These are phyloP conservation scores for Epinotia demarniana DNA, from an alignment of 2,888 invertebrate genomes.

Conservation along the genomic window DNA sequence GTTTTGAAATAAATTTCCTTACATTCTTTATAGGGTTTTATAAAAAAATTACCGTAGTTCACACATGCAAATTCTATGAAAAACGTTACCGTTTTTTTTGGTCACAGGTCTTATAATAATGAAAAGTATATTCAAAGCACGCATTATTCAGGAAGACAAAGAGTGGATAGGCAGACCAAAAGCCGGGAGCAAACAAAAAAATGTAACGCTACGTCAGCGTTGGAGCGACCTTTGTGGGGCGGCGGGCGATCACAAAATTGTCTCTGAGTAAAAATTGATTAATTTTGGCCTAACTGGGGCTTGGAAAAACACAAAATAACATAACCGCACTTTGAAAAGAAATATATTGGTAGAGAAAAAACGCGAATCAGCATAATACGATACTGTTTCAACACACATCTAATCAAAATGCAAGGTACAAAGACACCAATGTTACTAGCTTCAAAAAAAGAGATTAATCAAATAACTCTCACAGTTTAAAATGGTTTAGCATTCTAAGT, in stretches of 20 bases:
- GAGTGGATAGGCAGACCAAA: slow-evolving; percentile 66
- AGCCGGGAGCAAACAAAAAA: slow-evolving; percentile 72
- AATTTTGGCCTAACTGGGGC: slow-evolving; percentile 68
- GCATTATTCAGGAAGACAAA: slow-evolving; percentile 76
- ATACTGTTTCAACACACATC: not conserved
- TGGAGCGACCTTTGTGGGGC: slow-evolving; percentile 71
- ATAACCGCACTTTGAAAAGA: slow-evolving; percentile 2
- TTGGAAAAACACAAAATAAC: slow-evolving; percentile 61
- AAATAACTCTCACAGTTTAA: slow-evolving; percentile 61
- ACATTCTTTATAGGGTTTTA: not conserved
- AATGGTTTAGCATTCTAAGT: slow-evolving; percentile 63
- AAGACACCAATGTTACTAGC: slow-evolving; percentile 2
- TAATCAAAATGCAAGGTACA: not conserved
- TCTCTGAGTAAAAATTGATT: slow-evolving; percentile 78
- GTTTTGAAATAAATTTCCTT: not conserved
- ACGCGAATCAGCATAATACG: not conserved
- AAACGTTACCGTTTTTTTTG: slow-evolving; percentile 8
- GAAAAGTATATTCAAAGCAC: slow-evolving; percentile 74
- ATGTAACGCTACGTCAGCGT: slow-evolving; percentile 79
- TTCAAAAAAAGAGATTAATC: slow-evolving; percentile 25
- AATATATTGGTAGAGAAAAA: not conserved
- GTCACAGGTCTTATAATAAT: slow-evolving; percentile 65
- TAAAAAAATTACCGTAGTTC: not conserved
- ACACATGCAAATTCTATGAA: not conserved
- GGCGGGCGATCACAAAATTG: slow-evolving; percentile 68